Conservation (phyloP, 2,888 invertebrate species). For the Shargacucullia verbasci region DNA sequence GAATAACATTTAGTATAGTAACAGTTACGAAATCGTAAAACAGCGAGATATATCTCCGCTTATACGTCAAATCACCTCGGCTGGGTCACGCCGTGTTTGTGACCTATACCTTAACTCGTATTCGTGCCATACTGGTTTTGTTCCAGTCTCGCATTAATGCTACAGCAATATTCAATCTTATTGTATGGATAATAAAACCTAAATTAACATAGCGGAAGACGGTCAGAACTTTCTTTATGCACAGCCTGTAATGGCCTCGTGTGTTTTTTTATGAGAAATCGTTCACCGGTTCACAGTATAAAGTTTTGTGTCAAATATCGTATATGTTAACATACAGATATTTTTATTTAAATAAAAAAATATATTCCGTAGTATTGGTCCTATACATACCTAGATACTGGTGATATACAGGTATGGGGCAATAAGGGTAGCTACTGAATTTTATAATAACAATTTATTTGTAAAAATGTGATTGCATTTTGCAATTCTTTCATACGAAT, state of each 20-base stretch:
- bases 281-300: slow-evolving; percentile 56
- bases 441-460: too few species aligned
- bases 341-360: too few species aligned
- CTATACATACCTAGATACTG: too few species aligned
- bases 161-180: slow-evolving; percentile 66
- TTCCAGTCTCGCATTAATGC: slow-evolving; percentile 52
- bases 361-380: too few species aligned
- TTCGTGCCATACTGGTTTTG: slow-evolving; percentile 84
- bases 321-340: too few species aligned
- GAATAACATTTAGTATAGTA: slow-evolving; percentile 43
- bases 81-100: slow-evolving; percentile 78
- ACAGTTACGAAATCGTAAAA: slow-evolving; percentile 72
- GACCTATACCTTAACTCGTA: slow-evolving; percentile 78
- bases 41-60: slow-evolving; percentile 64
- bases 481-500: too few species aligned
- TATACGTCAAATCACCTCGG: slow-evolving; percentile 69
- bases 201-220: slow-evolving; percentile 57
- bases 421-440: too few species aligned
- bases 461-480: too few species aligned
- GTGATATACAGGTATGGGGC: too few species aligned
- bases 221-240: slow-evolving; percentile 71
- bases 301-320: slow-evolving; percentile 19
- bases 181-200: slow-evolving; percentile 53
- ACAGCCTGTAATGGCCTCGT: slow-evolving; percentile 62
- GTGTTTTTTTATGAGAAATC: slow-evolving; percentile 62